Percentiles rank a stretch among this genome's conserved stretches.
Conservation (phyloP, 1,140 invertebrate species). For the Drosophila mayri region DNA sequence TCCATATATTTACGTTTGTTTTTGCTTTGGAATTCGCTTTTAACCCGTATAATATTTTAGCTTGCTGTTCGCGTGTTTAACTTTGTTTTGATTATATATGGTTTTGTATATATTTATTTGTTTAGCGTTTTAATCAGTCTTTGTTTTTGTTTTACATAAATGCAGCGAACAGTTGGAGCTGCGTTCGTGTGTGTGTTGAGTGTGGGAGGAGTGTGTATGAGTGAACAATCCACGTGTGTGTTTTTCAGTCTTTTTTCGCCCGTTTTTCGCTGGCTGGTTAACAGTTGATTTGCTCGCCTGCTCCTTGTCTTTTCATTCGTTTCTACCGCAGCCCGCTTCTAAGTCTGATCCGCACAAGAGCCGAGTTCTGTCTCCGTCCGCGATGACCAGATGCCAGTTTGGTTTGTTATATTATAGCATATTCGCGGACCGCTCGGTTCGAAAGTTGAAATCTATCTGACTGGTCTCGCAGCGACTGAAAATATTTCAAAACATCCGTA, state of each 20-base stretch:
- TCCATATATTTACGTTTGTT: conserved; percentile 67
- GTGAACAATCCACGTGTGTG: conserved; percentile 51
- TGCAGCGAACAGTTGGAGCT: conserved; percentile 67
- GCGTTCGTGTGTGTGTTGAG: conserved; percentile 50
- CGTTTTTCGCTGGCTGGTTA: conserved; percentile 38
- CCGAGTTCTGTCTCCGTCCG: conserved; percentile 13
- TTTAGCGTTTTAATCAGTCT: conserved; percentile 80
- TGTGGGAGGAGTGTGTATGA: conserved; percentile 35
- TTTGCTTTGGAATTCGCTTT: conserved; percentile 57
- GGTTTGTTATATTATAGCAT: neutral
- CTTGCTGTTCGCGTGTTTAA: conserved; percentile 55
- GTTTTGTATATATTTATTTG: conserved; percentile 63
- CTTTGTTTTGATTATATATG: conserved; percentile 51
- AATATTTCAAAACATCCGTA: no score
- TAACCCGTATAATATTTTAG: conserved; percentile 71
- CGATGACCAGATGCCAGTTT: conserved; percentile 9
- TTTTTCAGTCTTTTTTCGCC: conserved; percentile 57
- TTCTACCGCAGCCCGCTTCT: conserved; percentile 19
- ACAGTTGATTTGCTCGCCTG: conserved; percentile 40
- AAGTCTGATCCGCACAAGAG: conserved; percentile 32
- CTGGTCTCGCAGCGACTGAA: no score
- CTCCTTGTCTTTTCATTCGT: conserved; percentile 58
- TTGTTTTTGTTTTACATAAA: conserved; percentile 55
- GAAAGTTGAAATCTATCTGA: neutral
- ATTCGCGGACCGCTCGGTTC: conserved; percentile 10